A percentile compares a stretch with the other conserved stretches of the same genome.
phyloP scores from a whole-genome alignment of 30 jellyfish, hydroid and myxozoan genomes.

The Mastigias papua region DNA sequence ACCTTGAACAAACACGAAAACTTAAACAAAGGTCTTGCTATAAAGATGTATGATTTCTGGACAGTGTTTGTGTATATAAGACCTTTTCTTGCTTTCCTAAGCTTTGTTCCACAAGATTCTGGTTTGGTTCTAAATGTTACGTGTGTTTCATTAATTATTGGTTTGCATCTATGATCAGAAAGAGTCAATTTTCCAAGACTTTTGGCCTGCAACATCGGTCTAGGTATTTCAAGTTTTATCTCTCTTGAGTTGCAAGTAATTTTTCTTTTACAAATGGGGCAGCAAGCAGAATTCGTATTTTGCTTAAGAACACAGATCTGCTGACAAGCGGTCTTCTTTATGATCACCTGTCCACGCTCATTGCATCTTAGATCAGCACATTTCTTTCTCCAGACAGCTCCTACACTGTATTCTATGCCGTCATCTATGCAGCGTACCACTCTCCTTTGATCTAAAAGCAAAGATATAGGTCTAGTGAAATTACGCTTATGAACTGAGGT shows the following conservation, averaged over 20 bases:
- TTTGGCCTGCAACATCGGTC: slow-evolving; percentile 9
- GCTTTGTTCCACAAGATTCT: slow-evolving; percentile 36
- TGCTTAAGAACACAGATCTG: not conserved
- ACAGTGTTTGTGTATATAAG: slow-evolving; percentile 39
- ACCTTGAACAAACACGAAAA: slow-evolving; percentile 43
- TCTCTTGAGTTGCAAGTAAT: slow-evolving; percentile 42
- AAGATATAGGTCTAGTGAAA: not conserved
- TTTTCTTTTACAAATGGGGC: slow-evolving; percentile 45
- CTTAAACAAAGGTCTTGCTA: slow-evolving; percentile 39
- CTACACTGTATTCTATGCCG: not conserved
- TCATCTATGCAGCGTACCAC: not conserved
- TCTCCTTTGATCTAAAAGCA: not conserved
- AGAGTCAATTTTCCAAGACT: slow-evolving; percentile 5
- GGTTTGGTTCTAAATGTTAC: slow-evolving; percentile 31
- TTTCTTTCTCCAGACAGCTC: slow-evolving; percentile 6
- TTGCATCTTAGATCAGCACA: not conserved
- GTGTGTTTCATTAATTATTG: slow-evolving; percentile 25
- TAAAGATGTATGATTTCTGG: slow-evolving; percentile 3
- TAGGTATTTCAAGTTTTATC: slow-evolving; percentile 34
- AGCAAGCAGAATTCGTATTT: slow-evolving; percentile 3
- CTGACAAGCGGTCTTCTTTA: not conserved
- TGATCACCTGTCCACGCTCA: not conserved
- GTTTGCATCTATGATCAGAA: slow-evolving; percentile 45
- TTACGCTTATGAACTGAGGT: not conserved
- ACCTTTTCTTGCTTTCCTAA: slow-evolving; percentile 17